Evolutionary conservation across 92 coral and sea anemone genomes (phyloP).

Genomic region (Micromussa lordhowensis): DNA sequence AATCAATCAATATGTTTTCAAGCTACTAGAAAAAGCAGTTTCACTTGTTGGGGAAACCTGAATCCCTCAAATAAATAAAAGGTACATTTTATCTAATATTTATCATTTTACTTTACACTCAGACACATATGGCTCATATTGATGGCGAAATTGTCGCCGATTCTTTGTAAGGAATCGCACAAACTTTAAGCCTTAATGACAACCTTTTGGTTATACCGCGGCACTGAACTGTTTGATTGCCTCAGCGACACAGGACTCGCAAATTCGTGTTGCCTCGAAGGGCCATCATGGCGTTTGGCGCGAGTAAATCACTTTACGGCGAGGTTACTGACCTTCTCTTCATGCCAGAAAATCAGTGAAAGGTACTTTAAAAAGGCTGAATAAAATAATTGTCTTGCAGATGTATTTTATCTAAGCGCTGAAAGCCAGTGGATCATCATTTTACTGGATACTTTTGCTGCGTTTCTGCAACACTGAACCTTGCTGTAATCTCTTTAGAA

Average conservation of each 20-base stretch:
- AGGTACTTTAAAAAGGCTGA: neutral
- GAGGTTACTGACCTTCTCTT: neutral
- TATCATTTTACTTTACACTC: neutral
- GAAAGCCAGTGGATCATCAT: neutral
- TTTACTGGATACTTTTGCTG: neutral
- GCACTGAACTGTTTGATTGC: neutral
- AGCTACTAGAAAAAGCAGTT: neutral
- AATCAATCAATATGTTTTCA: neutral
- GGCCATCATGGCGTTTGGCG: neutral
- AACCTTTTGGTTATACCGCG: neutral
- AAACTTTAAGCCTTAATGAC: neutral
- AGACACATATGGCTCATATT: neutral
- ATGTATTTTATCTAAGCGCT: neutral
- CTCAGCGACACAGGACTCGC: neutral
- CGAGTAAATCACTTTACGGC: neutral
- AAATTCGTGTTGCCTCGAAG: neutral
- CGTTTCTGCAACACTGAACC: neutral
- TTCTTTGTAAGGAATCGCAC: neutral
- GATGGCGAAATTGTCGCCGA: neutral
- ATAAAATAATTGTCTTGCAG: neutral
- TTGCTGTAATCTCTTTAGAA: neutral
- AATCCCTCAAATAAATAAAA: neutral
- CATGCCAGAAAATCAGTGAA: neutral
- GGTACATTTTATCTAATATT: neutral
- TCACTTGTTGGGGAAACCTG: neutral